Evolutionary conservation across 1,140 invertebrate genomes (phyloP).

Genomic region (Microplitis demolitor): DNA sequence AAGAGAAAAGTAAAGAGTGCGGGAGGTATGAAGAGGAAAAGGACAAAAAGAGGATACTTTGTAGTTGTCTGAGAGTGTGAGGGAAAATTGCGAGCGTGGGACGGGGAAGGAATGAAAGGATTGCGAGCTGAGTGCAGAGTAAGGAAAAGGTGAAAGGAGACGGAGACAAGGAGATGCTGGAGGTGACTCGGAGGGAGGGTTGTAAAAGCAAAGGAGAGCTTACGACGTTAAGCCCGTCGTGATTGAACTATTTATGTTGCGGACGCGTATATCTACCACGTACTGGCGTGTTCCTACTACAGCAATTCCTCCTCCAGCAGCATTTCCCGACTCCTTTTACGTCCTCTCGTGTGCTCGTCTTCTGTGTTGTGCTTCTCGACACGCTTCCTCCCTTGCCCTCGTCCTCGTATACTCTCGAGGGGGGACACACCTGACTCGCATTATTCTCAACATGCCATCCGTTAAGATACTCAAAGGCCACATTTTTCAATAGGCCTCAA

Average conservation of each 20-base stretch:
- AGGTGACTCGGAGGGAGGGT: background rate
- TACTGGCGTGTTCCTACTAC: background rate
- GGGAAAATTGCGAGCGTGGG: background rate
- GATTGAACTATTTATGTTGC: constrained; percentile 49
- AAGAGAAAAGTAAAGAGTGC: background rate
- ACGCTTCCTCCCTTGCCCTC: background rate
- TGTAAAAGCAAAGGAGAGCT: constrained; percentile 31
- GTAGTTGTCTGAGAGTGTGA: background rate
- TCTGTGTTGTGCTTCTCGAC: background rate
- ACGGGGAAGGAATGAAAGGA: background rate
- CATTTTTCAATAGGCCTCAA: constrained; percentile 13
- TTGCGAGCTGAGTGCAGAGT: too few relatives aligned
- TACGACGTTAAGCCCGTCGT: constrained; percentile 41
- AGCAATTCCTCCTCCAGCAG: too few relatives aligned
- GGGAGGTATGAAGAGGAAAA: background rate
- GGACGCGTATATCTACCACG: constrained; percentile 8
- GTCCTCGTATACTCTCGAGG: too few relatives aligned
- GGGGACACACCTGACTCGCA: constrained; percentile 14
- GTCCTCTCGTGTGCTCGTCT: background rate
- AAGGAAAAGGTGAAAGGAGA: background rate
- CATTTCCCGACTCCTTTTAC: background rate
- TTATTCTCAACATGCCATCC: constrained; percentile 6
- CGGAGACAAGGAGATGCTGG: background rate
- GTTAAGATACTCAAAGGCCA: background rate
- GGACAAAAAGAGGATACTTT: background rate